phyloP scores from a whole-genome alignment of 2,113 vertebrate species.

The Mionectes macconnelli region DNA sequence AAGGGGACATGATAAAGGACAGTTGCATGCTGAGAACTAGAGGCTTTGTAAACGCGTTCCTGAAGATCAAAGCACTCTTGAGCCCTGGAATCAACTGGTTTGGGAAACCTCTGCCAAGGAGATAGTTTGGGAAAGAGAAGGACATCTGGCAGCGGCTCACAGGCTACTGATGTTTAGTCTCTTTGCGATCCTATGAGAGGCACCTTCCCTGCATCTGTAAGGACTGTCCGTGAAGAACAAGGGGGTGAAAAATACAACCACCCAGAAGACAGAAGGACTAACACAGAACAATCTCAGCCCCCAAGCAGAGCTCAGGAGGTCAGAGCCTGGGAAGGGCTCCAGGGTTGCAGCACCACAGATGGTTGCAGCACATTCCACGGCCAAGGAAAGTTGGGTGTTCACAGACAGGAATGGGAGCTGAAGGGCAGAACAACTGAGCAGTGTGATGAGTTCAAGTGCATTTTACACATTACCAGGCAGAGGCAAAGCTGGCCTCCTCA shows the following conservation, averaged over 20 bases:
- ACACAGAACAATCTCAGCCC: background rate
- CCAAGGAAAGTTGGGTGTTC: fast-evolving
- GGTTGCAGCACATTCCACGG: fast-evolving
- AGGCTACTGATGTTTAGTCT: background rate
- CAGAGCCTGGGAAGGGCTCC: background rate
- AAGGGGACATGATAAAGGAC: fast-evolving
- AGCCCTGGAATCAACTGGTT: background rate
- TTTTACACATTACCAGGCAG: background rate
- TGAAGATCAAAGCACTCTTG: background rate
- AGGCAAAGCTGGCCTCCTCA: background rate
- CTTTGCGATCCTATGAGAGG: background rate
- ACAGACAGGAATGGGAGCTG: background rate
- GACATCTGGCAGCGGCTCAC: background rate
- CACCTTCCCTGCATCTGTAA: background rate
- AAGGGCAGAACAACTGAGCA: background rate
- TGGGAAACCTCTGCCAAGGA: background rate
- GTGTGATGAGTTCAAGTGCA: background rate
- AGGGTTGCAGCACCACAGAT: background rate
- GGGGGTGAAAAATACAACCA: background rate
- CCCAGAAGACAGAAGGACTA: background rate
- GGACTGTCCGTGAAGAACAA: background rate
- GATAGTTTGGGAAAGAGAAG: background rate
- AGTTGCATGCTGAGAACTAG: background rate
- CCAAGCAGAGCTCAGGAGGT: background rate
- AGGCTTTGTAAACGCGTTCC: fast-evolving